Evolutionary conservation across 2,797 vertebrate genomes (phyloP).

Genomic region (Sus cebifrons): DNA sequence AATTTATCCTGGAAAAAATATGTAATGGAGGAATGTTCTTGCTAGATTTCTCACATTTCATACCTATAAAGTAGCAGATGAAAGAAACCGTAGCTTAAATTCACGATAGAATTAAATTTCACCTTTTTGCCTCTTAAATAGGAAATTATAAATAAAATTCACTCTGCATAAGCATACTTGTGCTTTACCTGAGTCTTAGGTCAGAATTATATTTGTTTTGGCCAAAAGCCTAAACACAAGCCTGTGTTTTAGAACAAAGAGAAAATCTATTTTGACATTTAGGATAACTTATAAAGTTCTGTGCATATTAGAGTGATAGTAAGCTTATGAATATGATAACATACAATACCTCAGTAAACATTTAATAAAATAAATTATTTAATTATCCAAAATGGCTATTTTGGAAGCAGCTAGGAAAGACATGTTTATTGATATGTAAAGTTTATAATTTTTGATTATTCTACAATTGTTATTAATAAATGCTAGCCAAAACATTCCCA

Average conservation of each 20-base stretch:
- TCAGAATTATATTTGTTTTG: slow-evolving; percentile 64
- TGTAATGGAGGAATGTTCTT: background rate
- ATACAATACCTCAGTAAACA: background rate
- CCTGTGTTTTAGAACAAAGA: slow-evolving; percentile 10
- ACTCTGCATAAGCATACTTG: slow-evolving; percentile 2
- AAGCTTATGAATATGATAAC: background rate
- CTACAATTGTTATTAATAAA: slow-evolving; percentile 7
- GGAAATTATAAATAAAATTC: background rate
- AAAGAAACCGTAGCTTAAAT: slow-evolving; percentile 45
- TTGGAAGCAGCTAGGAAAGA: background rate
- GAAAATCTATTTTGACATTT: slow-evolving; percentile 23
- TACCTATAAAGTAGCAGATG: background rate
- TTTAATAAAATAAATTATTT: slow-evolving; percentile 29
- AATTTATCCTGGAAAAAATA: background rate
- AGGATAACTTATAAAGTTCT: background rate
- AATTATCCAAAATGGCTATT: slow-evolving; percentile 4
- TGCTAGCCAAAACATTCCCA: background rate
- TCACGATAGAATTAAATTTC: background rate
- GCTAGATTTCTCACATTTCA: background rate
- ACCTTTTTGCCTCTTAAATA: background rate
- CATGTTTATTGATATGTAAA: background rate
- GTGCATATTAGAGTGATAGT: background rate
- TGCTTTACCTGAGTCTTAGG: slow-evolving; percentile 24
- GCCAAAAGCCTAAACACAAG: slow-evolving; percentile 38
- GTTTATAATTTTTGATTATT: background rate